Evolutionary conservation across 2,888 invertebrate genomes (phyloP).

Genomic region (Neria commutata): DNA sequence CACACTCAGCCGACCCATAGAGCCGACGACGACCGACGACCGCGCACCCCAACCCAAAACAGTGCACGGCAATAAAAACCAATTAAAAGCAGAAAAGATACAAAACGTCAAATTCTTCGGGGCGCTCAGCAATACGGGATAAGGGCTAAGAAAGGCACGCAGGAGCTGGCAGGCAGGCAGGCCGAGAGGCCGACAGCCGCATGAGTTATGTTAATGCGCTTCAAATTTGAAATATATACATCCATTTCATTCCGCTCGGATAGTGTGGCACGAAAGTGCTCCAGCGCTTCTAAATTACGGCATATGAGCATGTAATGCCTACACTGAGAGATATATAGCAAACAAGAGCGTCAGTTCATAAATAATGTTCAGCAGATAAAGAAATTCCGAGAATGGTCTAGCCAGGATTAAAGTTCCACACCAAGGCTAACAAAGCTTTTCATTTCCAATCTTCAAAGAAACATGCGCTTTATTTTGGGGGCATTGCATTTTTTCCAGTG

Average conservation of each 20-base stretch:
- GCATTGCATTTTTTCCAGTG: too few species aligned
- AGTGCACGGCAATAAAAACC: conserved; percentile 46
- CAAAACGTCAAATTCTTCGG: conserved; percentile 16
- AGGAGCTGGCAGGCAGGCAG: neutral
- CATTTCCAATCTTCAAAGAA: too few species aligned
- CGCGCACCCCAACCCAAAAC: neutral
- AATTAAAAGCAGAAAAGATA: conserved; percentile 45
- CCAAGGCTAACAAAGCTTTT: too few species aligned
- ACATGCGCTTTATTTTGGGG: too few species aligned
- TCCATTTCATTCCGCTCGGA: too few species aligned
- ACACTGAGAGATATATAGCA: too few species aligned
- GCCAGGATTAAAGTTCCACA: conserved; percentile 17
- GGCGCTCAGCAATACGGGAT: neutral
- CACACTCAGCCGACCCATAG: too few species aligned
- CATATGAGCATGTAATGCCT: too few species aligned
- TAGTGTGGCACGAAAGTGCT: too few species aligned
- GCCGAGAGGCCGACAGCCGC: conserved; percentile 14
- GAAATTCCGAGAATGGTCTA: conserved; percentile 14
- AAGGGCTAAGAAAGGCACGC: conserved; percentile 1
- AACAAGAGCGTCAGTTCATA: too few species aligned
- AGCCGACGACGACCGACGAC: neutral
- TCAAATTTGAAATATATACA: conserved; percentile 27
- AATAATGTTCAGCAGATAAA: conserved; percentile 38
- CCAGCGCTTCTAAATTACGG: conserved; percentile 40
- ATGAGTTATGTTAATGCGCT: conserved; percentile 32